Evolutionary conservation across 2,888 invertebrate species (phyloP).

Genomic region (Drosophila macrospina): DNA sequence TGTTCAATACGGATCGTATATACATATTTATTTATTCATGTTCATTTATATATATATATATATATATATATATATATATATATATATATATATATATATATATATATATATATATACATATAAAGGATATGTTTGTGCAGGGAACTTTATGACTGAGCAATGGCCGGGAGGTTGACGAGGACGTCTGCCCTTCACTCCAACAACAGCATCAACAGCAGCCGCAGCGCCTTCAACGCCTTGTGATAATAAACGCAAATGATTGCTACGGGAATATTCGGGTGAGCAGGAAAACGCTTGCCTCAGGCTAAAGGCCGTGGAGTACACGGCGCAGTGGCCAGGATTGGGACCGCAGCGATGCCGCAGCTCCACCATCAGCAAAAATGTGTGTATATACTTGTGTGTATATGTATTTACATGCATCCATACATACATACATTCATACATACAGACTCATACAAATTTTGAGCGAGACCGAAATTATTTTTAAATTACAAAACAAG

Average conservation of each 20-base stretch:
- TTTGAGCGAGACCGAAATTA: constrained; percentile 62
- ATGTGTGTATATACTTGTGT: constrained; percentile 22
- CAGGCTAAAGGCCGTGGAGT: constrained; percentile 30
- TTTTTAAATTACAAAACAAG: constrained; percentile 75
- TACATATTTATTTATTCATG: constrained; percentile 3
- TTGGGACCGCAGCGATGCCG: constrained; percentile 32
- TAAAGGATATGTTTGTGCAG: constrained; percentile 20
- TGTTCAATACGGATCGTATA: constrained; percentile 49
- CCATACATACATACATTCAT: constrained; percentile 4
- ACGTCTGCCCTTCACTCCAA: constrained; percentile 9
- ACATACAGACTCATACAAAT: constrained; percentile 16
- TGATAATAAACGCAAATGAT: constrained; percentile 78
- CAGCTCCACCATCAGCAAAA: constrained; percentile 23
- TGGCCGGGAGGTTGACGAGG: constrained; percentile 3
- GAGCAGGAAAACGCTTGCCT: constrained; percentile 55
- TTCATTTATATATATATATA: constrained; percentile 12
- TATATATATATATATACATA: background rate
- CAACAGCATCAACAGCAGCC: background rate
- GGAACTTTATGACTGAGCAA: constrained; percentile 35
- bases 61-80: constrained; percentile 17
- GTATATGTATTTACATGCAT: constrained; percentile 12
- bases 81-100: constrained; percentile 8
- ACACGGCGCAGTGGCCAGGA: constrained; percentile 10
- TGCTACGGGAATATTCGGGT: constrained; percentile 74
- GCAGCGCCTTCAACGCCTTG: constrained; percentile 54